Percentiles rank a stretch among this genome's conserved stretches.
Evolutionary conservation across 1,140 invertebrate genomes (phyloP).

Genomic region (Camponotus pennsylvanicus): DNA sequence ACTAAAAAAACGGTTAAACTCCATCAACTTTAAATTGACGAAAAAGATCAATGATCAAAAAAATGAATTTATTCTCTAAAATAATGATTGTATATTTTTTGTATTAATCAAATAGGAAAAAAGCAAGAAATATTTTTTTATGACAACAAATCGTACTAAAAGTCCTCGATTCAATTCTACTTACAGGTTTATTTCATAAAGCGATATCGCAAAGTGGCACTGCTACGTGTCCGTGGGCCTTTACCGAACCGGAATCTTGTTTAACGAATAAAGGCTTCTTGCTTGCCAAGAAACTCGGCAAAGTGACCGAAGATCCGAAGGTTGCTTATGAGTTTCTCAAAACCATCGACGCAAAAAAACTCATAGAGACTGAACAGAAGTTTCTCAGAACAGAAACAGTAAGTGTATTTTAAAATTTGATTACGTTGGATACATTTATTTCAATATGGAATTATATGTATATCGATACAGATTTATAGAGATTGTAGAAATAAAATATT

Average conservation of each 20-base stretch:
- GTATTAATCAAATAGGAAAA: no score
- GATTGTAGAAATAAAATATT: not conserved
- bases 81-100: not conserved
- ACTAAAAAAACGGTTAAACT: not conserved
- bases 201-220: slow-evolving; percentile 88
- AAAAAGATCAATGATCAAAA: no score
- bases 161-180: slow-evolving; percentile 50
- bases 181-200: slow-evolving; percentile 87
- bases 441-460: no score
- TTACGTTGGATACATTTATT: not conserved
- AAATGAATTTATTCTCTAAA: no score
- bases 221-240: slow-evolving; percentile 82
- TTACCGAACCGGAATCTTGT: slow-evolving; percentile 35
- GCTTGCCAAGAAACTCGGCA: slow-evolving; percentile 82
- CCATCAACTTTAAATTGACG: no score
- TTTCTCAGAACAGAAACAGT: no score
- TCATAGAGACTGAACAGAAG: slow-evolving; percentile 1
- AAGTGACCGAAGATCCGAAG: slow-evolving; percentile 81
- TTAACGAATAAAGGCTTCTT: slow-evolving; percentile 76
- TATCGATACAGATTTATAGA: no score
- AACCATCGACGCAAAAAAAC: slow-evolving; percentile 74
- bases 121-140: not conserved
- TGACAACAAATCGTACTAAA: not conserved
- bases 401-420: not conserved
- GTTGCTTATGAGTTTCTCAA: slow-evolving; percentile 84